phyloP scores from a whole-genome alignment of 2,888 invertebrate species.

The Ornithoptera priamus region DNA sequence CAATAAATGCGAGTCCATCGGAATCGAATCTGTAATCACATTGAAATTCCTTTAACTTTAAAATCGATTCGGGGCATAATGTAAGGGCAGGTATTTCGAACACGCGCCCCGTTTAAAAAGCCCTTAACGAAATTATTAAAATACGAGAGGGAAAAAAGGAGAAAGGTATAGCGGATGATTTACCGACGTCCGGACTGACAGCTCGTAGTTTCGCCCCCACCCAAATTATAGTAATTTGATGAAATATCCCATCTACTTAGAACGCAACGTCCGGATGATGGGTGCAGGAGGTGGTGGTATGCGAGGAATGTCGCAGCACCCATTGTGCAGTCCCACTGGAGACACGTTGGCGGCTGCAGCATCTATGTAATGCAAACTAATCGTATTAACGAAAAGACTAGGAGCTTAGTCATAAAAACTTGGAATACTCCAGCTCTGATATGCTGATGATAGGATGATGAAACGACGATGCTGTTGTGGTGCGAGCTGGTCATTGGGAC shows the following conservation, averaged over 20 bases:
- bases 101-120: constrained; percentile 73
- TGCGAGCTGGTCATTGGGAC: too few relatives aligned
- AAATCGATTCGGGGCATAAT: constrained; percentile 66
- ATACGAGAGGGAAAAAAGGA: constrained; percentile 48
- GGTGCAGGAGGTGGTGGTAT: too few relatives aligned
- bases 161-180: constrained; percentile 74
- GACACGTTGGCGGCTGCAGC: too few relatives aligned
- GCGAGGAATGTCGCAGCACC: too few relatives aligned
- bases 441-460: too few relatives aligned
- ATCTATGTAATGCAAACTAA: too few relatives aligned
- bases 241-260: constrained; percentile 74
- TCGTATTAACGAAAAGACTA: too few relatives aligned
- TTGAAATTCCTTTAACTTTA: constrained; percentile 71
- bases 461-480: too few relatives aligned
- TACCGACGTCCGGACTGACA: constrained; percentile 77
- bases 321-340: too few relatives aligned
- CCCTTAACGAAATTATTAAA: constrained; percentile 77
- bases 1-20: background rate
- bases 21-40: constrained; percentile 37
- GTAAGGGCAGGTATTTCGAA: constrained; percentile 72
- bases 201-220: constrained; percentile 74
- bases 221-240: constrained; percentile 78
- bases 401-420: too few relatives aligned
- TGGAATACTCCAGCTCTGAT: too few relatives aligned
- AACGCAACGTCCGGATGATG: constrained; percentile 25